Percentiles rank a stretch among this genome's conserved stretches.
Evolutionary conservation across 1,140 invertebrate genomes (phyloP).

Genomic region (Geopemphigus sp.): DNA sequence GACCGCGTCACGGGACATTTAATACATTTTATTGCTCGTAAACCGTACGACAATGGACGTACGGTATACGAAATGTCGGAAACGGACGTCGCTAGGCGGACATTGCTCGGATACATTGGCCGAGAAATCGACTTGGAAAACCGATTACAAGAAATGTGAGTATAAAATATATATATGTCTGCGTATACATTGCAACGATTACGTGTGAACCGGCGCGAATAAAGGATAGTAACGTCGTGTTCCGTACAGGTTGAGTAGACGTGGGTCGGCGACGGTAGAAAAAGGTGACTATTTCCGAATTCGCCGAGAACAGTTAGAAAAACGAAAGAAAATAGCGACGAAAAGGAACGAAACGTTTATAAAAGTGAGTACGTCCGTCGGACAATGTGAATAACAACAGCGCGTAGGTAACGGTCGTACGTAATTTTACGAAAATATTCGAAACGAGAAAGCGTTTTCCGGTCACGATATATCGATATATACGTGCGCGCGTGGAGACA

Average conservation of each 20-base stretch:
- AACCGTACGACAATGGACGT: not conserved
- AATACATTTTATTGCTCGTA: not conserved
- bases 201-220: no score
- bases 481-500: no score
- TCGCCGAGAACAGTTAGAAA: constrained; percentile 11
- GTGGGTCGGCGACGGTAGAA: not conserved
- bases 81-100: constrained; percentile 1
- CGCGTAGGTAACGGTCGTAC: no score
- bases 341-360: constrained; percentile 41
- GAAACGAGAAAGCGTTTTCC: no score
- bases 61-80: constrained; percentile 3
- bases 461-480: no score
- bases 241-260: not conserved
- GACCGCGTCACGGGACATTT: no score
- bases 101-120: not conserved
- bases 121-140: constrained; percentile 29
- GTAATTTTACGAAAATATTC: no score
- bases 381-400: no score
- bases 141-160: constrained; percentile 28
- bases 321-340: constrained; percentile 18
- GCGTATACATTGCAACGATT: no score
- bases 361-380: no score
- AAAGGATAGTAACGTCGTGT: no score
- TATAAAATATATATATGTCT: not conserved
- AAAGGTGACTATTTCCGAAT: constrained; percentile 25